Evolutionary conservation across 2,113 vertebrate species (phyloP), one percentile per base, ranked within the genome.

Genomic region (Cavia aperea): DNA sequence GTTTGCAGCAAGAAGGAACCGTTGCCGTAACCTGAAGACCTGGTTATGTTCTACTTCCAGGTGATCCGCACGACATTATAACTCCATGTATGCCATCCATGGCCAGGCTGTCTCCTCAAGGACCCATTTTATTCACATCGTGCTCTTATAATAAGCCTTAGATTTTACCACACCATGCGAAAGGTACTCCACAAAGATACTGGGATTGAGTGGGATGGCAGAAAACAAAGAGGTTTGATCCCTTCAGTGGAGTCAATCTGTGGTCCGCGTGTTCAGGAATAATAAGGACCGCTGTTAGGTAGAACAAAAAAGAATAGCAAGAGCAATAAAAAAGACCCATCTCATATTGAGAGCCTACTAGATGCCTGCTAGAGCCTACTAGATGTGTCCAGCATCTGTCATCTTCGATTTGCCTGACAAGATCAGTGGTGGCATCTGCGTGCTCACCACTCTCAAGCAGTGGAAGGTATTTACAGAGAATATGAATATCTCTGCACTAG

Each of bases 331-430:
- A 81, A 70, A 72, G 49, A 58, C 43, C 2, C 62, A 81, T 70
- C 46, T n/a, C 60, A 36, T 88, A 16, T 51, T 29, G 19, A 84
- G 33, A 87, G 39, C 14, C 39, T 77, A 13, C 73, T 81, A 39
- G 18, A 19, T 72, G 90, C 94, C n/a, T 31, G 70, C 39, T 39
- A 84, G 33, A 87, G 39, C 14, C 39, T 77, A 11, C 73, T 81
- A 39, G 18, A 19, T 72, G 46, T 78, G 11, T 58, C 49, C 36
- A 78, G 70, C 90, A 31, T 70, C 49, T 93, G 5, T 60, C 54
- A 33, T 84, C 86, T 86, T 88, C 65, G n/a, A 51, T 58, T 86
- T 92, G 62, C 46, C 51, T 88, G 60, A 46, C 39, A 92, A 95
- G 66, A 21, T 81, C 83, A 36, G 24, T 56, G 23, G 33, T 92